Base-by-base conservation (phyloP, 2,113 vertebrate species). In the Panthera leo region DNA sequence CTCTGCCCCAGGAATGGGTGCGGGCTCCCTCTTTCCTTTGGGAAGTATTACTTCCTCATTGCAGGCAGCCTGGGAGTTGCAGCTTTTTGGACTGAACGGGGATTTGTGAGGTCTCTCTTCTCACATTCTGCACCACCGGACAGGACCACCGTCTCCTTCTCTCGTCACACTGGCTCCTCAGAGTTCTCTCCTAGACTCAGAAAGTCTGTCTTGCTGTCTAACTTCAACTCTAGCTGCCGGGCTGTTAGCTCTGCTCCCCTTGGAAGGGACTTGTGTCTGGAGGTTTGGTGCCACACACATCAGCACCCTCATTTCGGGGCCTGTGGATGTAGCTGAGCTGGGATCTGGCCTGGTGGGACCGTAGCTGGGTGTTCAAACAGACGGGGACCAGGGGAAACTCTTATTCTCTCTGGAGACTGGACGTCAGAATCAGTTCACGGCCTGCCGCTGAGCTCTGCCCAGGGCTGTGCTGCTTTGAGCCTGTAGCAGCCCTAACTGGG, bases 1-100 rank as follows among this genome's bases (percentile, higher is more conserved):
- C 83, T 94, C n/a, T 89, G 96, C 96, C 92, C 31, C 3, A 31
- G 94, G 86, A 95, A 39, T 87, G 96, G 92, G 96, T 11, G 80
- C 3, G 19, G 21, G 79, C 36, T 89, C 89, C 67, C 58, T 68
- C 29, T 73, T 79, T 86, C 68, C 92, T 96, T 61, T 94, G 42
- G 95, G 95, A 95, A 91, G 51, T 23, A 12, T n/a, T 7, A 10
- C 76, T 96, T 95, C 96, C 80, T 96, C 70, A 7, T 71, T 27
- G 27, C 36, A 21, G 7, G 25, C 5, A 53, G 21, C 45, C 92
- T 80, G 45, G 86, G 80, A 51, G 61, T 61, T 73, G 71, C 75
- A 89, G 9, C 39, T 58, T 29, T 27, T 75, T 23, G 31, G 58
- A 31, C 78, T 23, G n/a, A 7, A 85, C 39, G 27, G 63, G 23